phyloP scores from a whole-genome alignment of 1,140 invertebrate species.

The Zeugodacus cucurbitae region DNA sequence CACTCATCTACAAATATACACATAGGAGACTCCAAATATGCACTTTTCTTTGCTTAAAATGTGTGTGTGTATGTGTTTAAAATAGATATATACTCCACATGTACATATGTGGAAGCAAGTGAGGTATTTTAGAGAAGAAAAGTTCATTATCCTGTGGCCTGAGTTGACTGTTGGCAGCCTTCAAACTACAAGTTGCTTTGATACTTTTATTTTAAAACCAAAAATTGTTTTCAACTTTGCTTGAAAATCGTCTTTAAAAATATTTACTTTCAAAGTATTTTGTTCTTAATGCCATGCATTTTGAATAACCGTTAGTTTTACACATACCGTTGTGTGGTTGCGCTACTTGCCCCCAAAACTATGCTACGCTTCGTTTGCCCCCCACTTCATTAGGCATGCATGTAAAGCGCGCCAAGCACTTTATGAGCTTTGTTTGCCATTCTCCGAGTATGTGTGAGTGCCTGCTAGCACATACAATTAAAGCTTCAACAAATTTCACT shows the following conservation, averaged over 20 bases:
- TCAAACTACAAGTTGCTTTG: neutral
- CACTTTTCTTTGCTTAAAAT: neutral
- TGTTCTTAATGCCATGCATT: neutral
- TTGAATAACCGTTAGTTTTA: neutral
- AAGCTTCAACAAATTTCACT: neutral
- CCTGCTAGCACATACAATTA: neutral
- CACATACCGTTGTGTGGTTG: neutral
- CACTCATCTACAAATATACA: too few relatives aligned
- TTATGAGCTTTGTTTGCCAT: neutral
- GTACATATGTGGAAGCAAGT: neutral
- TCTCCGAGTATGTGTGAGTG: neutral
- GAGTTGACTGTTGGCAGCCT: neutral
- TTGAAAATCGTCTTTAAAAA: neutral
- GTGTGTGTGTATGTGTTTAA: neutral
- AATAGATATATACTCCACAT: neutral
- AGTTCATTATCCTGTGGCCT: neutral
- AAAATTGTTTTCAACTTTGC: neutral
- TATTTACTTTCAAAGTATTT: neutral
- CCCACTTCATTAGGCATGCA: conserved; percentile 1
- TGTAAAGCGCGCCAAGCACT: neutral
- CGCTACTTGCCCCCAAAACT: neutral
- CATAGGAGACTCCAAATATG: too few relatives aligned
- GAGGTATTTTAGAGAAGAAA: neutral
- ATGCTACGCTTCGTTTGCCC: neutral
- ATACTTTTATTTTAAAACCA: neutral